Evolutionary conservation across 1,140 invertebrate genomes (phyloP), one percentile per base, ranked within the genome.

Genomic region (Charaxes varanes): DNA sequence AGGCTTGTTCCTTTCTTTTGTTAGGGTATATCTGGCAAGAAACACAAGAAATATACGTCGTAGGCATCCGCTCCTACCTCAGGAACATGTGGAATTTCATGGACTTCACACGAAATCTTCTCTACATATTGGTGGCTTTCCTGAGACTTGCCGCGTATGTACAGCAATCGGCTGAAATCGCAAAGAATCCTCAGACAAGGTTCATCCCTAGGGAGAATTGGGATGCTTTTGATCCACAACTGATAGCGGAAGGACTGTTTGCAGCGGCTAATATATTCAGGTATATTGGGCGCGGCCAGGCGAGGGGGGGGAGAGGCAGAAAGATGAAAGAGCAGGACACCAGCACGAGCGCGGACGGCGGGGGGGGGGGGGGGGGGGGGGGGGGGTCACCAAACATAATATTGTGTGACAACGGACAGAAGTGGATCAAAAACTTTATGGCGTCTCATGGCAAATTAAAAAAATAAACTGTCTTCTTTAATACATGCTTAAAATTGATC

Each of bases 71-170:
- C 10, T 89, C 89, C 0, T 98, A 98, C 69, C 86, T 97, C 6
- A 85, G 91, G 2, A 95, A 98, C 69, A 91, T 97, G 88, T 98
- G 97, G 96, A 99, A 98, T 71, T 95, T 96, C 65, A 94, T 98
- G 43, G 97, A 99, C 84, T 97, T 97, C 60, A 91, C 93, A 1
- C 89, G 95, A 26, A 97, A 97, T 72, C 89, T 88, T 1, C 84
- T 97, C 0, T 98, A 97, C 68, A 86, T 94, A 10, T 86, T 89
- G 2, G 95, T 95, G 4, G 89, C 91, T 4, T 72, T 93, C 14
- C 83, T 97, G 6, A 84, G 96, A 56, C 80, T 89, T 10, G 90
- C 92, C 2, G 94, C 95, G 1, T 94, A 92, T 57, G 70, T 93
- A 27, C 90, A 93, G 51, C 93, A 95, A 74, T 74, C 60, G 2